Conservation (phyloP, 2,888 invertebrate genomes). For the Eutolmus rufibarbis region DNA sequence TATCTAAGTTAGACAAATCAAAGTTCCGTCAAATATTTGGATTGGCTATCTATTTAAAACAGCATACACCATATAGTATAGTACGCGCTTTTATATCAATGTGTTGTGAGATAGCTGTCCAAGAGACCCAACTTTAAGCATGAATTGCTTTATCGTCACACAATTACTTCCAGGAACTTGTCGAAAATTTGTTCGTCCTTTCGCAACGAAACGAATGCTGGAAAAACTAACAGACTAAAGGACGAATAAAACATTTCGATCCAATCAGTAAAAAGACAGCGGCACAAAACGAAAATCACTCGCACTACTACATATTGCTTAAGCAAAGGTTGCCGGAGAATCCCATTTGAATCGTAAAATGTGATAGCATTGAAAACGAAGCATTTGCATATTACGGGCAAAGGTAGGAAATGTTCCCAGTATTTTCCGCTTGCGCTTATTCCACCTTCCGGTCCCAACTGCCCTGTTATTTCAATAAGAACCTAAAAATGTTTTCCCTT, state of each 20-base stretch:
- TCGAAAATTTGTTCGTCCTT: neutral
- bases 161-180: neutral
- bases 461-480: neutral
- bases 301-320: neutral
- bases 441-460: neutral
- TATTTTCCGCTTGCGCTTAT: neutral
- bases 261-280: neutral
- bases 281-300: neutral
- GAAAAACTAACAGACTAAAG: neutral
- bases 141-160: neutral
- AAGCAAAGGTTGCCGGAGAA: neutral
- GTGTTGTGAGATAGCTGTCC: neutral
- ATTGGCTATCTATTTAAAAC: neutral
- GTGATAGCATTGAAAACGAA: conserved; percentile 14
- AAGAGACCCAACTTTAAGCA: neutral
- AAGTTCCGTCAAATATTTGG: neutral
- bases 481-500: neutral
- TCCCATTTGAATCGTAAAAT: conserved; percentile 3
- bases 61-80: neutral
- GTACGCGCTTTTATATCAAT: neutral
- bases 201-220: neutral
- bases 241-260: neutral
- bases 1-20: neutral
- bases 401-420: neutral
- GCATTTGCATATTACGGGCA: conserved; percentile 6